Evolutionary conservation across 2,888 invertebrate genomes (phyloP).

Genomic region (Strigamia maritima): DNA sequence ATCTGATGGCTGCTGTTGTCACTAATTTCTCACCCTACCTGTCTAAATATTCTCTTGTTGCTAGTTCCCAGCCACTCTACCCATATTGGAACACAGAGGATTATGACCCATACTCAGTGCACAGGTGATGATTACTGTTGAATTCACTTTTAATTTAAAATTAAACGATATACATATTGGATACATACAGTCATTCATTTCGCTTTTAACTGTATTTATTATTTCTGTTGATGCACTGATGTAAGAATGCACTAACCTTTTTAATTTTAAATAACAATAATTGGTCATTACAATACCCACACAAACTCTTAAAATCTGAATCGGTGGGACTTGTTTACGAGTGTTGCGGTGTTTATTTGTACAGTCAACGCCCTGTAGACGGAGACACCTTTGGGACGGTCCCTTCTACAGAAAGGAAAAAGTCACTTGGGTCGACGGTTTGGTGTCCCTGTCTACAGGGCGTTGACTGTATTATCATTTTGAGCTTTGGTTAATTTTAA

Average conservation of each 20-base stretch:
- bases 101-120: slow-evolving; percentile 34
- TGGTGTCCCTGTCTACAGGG: too few relatives aligned
- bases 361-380: too few relatives aligned
- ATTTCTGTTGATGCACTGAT: slow-evolving; percentile 9
- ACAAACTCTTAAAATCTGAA: too few relatives aligned
- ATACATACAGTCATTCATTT: too few relatives aligned
- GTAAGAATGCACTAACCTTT: slow-evolving; percentile 1
- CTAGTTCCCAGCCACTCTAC: slow-evolving; percentile 39
- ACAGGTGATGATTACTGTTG: slow-evolving; percentile 35
- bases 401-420: too few relatives aligned
- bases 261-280: background rate
- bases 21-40: slow-evolving; percentile 20
- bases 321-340: too few relatives aligned
- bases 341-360: too few relatives aligned
- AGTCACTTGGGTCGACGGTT: too few relatives aligned
- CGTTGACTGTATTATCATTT: too few relatives aligned
- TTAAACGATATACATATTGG: background rate
- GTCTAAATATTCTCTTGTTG: slow-evolving; percentile 36
- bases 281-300: too few relatives aligned
- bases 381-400: too few relatives aligned
- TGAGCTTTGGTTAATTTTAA: too few relatives aligned
- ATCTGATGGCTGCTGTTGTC: slow-evolving; percentile 19
- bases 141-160: background rate
- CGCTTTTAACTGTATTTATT: background rate
- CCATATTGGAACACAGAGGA: slow-evolving; percentile 37